phyloP scores from a whole-genome alignment of 2,797 vertebrate genomes.

The Chaetodon trifasciatus region DNA sequence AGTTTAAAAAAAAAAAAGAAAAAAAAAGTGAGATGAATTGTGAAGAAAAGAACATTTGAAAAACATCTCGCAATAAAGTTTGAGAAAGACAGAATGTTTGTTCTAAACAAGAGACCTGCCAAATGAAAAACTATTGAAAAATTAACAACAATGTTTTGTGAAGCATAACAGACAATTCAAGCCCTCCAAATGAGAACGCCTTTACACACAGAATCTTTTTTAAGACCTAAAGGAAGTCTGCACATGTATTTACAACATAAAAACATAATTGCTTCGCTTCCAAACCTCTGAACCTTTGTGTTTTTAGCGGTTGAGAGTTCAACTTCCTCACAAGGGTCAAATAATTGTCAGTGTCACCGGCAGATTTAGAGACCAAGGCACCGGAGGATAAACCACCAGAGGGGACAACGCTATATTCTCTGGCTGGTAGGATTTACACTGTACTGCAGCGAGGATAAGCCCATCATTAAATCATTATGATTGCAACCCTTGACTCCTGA shows the following conservation, averaged over 20 bases:
- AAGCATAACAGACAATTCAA: background rate
- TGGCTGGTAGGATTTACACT: slow-evolving; percentile 78
- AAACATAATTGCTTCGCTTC: slow-evolving; percentile 45
- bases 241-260: slow-evolving; percentile 44
- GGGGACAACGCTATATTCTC: slow-evolving; percentile 77
- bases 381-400: slow-evolving; percentile 71
- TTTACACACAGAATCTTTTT: slow-evolving; percentile 9
- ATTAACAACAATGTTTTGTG: background rate
- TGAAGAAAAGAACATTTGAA: background rate
- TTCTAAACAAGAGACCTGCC: background rate
- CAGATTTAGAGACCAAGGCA: slow-evolving; percentile 74
- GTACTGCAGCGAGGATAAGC: slow-evolving; percentile 72
- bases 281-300: slow-evolving; percentile 54
- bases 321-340: slow-evolving; percentile 73
- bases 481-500: slow-evolving; percentile 75
- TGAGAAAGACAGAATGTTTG: background rate
- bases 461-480: slow-evolving; percentile 83
- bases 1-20: background rate
- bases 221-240: slow-evolving; percentile 27
- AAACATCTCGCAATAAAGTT: background rate
- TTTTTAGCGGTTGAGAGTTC: slow-evolving; percentile 58
- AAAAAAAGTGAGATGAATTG: background rate
- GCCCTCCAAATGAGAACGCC: background rate
- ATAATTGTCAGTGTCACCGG: slow-evolving; percentile 76
- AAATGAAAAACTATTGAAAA: background rate